Evolutionary conservation across 2,888 invertebrate genomes (phyloP).

Genomic region (Carcina quercana): DNA sequence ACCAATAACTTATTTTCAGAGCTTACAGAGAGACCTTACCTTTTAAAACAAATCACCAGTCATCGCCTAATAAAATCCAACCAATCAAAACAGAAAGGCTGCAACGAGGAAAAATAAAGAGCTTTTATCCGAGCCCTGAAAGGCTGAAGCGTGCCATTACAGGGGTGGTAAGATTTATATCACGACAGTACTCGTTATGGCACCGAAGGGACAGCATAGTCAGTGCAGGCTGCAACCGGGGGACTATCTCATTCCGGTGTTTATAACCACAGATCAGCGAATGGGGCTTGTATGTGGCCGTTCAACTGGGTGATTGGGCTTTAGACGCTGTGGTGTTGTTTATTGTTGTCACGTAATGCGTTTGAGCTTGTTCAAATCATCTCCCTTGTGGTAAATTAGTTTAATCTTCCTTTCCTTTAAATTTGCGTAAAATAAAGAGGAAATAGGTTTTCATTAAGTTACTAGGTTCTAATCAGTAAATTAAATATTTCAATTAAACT

Average conservation of each 20-base stretch:
- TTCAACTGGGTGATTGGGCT: too few species aligned
- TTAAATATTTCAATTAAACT: too few species aligned
- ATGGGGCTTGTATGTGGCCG: slow-evolving; percentile 34
- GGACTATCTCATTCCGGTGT: slow-evolving; percentile 32
- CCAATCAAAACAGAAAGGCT: slow-evolving; percentile 59
- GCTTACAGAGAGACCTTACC: too few species aligned
- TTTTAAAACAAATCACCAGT: slow-evolving; percentile 20
- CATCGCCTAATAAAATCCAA: slow-evolving; percentile 44
- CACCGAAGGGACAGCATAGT: slow-evolving; percentile 59
- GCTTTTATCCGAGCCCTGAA: slow-evolving; percentile 60
- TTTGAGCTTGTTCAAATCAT: too few species aligned
- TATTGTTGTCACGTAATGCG: too few species aligned
- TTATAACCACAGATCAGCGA: slow-evolving; percentile 54
- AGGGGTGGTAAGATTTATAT: slow-evolving; percentile 69
- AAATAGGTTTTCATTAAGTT: too few species aligned
- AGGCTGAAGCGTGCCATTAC: slow-evolving; percentile 46
- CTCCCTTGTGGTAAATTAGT: too few species aligned
- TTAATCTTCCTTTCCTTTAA: too few species aligned
- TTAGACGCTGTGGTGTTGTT: too few species aligned
- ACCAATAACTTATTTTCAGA: too few species aligned
- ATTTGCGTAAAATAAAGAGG: too few species aligned
- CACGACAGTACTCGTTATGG: slow-evolving; percentile 64
- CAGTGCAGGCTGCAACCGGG: slow-evolving; percentile 58
- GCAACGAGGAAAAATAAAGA: slow-evolving; percentile 64
- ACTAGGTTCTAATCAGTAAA: too few species aligned